Conservation (phyloP, 2,113 vertebrate species). For the Antechinus flavipes region DNA sequence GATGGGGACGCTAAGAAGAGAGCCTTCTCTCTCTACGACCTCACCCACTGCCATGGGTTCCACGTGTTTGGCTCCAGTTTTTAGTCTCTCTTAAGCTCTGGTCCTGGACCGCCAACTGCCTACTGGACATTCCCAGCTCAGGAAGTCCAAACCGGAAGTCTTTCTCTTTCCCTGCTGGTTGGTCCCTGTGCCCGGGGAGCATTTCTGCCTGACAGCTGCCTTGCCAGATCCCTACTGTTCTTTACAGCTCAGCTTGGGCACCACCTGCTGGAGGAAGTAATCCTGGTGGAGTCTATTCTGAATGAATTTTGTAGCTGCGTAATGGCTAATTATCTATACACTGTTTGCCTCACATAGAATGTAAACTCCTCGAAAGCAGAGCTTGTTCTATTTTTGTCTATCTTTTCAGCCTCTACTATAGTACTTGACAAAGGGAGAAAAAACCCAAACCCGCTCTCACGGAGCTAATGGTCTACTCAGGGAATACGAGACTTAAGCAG, state of each 20-base stretch:
- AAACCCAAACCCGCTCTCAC: neutral
- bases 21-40: neutral
- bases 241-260: neutral
- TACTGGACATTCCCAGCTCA: neutral
- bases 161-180: neutral
- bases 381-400: neutral
- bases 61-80: neutral
- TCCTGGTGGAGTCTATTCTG: neutral
- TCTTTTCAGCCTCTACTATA: neutral
- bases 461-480: neutral
- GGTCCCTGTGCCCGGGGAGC: neutral
- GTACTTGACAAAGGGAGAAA: neutral
- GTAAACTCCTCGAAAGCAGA: neutral
- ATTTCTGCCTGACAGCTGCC: neutral
- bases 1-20: neutral
- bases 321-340: neutral
- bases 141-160: neutral
- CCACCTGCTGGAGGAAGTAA: neutral
- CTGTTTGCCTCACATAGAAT: neutral
- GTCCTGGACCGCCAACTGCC: neutral
- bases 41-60: neutral
- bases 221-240: neutral
- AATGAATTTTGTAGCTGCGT: neutral
- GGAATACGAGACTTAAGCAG: neutral
- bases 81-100: neutral